These are phyloP conservation scores for Chloroclystis v-ata DNA, from an alignment of 2,888 invertebrate genomes.

Conservation along the genomic window DNA sequence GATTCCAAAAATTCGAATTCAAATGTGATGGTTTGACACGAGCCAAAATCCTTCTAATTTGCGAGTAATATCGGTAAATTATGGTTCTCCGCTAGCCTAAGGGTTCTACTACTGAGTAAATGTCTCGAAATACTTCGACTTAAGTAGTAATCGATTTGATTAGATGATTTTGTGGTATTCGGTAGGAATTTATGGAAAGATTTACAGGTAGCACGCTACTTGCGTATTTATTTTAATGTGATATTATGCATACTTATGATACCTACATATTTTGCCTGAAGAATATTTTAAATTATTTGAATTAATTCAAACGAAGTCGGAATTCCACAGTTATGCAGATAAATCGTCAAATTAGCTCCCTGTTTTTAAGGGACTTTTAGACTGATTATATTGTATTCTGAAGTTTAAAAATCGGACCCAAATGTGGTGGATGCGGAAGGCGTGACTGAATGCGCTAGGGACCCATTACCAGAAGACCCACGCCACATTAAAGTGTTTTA, in stretches of 20 bases:
- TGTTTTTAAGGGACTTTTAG: too few relatives aligned
- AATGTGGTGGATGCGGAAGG: too few relatives aligned
- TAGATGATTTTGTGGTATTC: slow-evolving; percentile 15
- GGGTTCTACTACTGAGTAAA: slow-evolving; percentile 15
- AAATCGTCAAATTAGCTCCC: too few relatives aligned
- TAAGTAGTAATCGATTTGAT: slow-evolving; percentile 15
- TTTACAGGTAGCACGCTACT: slow-evolving; percentile 12
- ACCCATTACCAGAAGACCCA: too few relatives aligned
- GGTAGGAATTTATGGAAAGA: slow-evolving; percentile 15
- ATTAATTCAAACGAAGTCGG: background rate
- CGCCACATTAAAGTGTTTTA: too few relatives aligned
- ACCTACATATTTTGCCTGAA: slow-evolving; percentile 2
- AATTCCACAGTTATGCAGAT: too few relatives aligned
- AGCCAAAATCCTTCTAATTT: slow-evolving; percentile 13
- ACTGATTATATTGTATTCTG: too few relatives aligned
- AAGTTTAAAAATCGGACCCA: too few relatives aligned
- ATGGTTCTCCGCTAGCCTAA: slow-evolving; percentile 8
- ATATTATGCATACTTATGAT: slow-evolving; percentile 5
- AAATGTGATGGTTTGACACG: slow-evolving; percentile 20
- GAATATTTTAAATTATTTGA: background rate
- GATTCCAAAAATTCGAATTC: slow-evolving; percentile 14
- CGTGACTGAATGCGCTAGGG: too few relatives aligned
- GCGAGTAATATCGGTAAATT: slow-evolving; percentile 4
- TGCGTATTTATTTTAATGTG: slow-evolving; percentile 10
- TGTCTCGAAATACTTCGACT: slow-evolving; percentile 2